Evolutionary conservation across 2,113 vertebrate genomes (phyloP), one percentile per base, ranked within the genome.

Genomic region (Ptychochromis oligacanthus): DNA sequence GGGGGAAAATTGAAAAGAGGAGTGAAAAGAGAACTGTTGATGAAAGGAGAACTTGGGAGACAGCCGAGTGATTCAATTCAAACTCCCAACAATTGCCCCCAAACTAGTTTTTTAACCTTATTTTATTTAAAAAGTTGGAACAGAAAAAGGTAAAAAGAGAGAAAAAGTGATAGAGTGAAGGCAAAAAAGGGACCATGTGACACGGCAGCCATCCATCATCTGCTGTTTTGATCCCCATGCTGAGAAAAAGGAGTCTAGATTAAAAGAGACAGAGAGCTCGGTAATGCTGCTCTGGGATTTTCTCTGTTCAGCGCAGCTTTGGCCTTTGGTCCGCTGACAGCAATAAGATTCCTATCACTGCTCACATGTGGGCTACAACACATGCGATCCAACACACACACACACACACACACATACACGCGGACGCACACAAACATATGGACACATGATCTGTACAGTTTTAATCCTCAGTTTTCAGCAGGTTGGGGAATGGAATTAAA

Each of bases 391-490:
- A 36, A 15, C 31, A 14, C 4, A 15, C 20, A 43, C 80, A 43
- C 72, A 56, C n/a, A 60, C 28, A 22, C 31, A 76, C 59, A 87
- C 65, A n/a, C n/a, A n/a, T n/a, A 54, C 49, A 36, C 22, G 31
- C 31, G 5, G 31, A 5, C 5, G 84, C 46, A 81, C 65, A 46
- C 12, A 78, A 28, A 76, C 24, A 64, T 72, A 77, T 46, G 3
- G 36, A 57, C 64, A 85, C 77, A 57, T 11, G 8, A 64, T 67
- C 60, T 61, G 59, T 81, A 43, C 4, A 54, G 57, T 28, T 80
- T 84, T 92, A 92, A 93, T 88, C 88, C 85, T 81, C 28, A 0
- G 2, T 90, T 94, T 93, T 93, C 89, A 91, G 82, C 85, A 87
- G 52, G 79, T 82, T 76, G 64, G 60, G 77, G 77, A 85, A 72